Evolutionary conservation across 2,113 vertebrate genomes (phyloP), one percentile per base, ranked within the genome.

Genomic region (Takifugu flavidus): DNA sequence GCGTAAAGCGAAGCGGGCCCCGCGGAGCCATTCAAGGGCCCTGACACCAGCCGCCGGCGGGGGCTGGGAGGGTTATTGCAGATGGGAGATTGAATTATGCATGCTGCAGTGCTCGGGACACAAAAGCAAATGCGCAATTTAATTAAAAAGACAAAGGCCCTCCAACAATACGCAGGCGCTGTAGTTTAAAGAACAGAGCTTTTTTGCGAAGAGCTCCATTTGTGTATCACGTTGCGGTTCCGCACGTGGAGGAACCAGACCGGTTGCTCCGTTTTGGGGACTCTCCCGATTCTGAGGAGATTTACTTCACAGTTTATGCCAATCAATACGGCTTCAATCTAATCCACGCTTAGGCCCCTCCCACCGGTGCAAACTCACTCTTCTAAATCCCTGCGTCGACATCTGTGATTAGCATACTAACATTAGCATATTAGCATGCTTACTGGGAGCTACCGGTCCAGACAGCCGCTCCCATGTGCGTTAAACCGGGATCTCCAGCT

Each of bases 61-160:
- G 70, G 67, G 49, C 5, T 10, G 47, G 49, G 58, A 43, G 59
- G 39, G 60, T 79, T 72, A 61, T 74, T 74, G 64, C 2, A 28
- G 63, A 75, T 44, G 34, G 51, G 76, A 89, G 89, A 90, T 90
- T 67, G 31, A 83, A 88, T 92, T 84, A 90, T 75, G 70, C 62
- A 85, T 77, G 88, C 88, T 82, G 79, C 73, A 53, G 55, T 78
- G 84, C 80, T 53, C 67, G 65, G 74, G 78, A 81, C 76, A 86
- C 78, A 86, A 87, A 88, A 82, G 76, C 59, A 86, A 82, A 86
- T 85, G 82, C 78, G 68, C 75, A 75, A 74, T 79, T 86, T 85
- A 74, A 82, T 87, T 79, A 82, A 77, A 68, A 81, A 84, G 45
- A 84, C 78, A 85, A 83, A 77, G 72, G 63, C 12, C 53, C 49